Percentiles rank a stretch among this genome's conserved stretches.
phyloP scores from a whole-genome alignment of 1,140 invertebrate species.

The Bombus consobrinus region DNA sequence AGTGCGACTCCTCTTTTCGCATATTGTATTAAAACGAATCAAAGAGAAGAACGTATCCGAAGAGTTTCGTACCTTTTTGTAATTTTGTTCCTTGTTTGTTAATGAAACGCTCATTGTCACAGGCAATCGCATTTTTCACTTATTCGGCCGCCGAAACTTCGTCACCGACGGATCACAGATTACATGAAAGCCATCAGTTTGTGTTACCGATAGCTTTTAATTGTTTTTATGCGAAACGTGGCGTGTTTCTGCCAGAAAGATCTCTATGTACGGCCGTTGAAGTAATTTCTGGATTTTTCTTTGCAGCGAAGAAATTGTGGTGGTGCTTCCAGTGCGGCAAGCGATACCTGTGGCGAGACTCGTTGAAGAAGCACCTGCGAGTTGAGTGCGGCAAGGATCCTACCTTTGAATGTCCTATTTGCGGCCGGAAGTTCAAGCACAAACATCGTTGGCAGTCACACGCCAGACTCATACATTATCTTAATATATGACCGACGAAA shows the following conservation, averaged over 20 bases:
- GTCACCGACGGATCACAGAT: not conserved
- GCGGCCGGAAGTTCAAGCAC: conserved; percentile 83
- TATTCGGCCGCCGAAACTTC: not conserved
- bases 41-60: not conserved
- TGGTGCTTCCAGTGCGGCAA: conserved; percentile 78
- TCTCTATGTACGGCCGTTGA: not conserved
- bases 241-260: not conserved
- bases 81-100: not conserved
- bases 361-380: conserved; percentile 82
- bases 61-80: not conserved
- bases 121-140: not conserved
- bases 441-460: conserved; percentile 82
- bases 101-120: not conserved
- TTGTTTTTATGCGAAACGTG: not conserved
- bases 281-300: conserved; percentile 38
- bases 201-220: conserved; percentile 3
- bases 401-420: conserved; percentile 82
- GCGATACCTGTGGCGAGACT: conserved; percentile 81
- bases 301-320: conserved; percentile 69
- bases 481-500: conserved; percentile 50
- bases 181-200: not conserved
- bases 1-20: not conserved
- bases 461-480: conserved; percentile 75
- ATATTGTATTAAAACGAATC: not conserved
- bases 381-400: conserved; percentile 85